phyloP scores from a whole-genome alignment of 2,797 vertebrate species.

The Zenarchopterus dispar region DNA sequence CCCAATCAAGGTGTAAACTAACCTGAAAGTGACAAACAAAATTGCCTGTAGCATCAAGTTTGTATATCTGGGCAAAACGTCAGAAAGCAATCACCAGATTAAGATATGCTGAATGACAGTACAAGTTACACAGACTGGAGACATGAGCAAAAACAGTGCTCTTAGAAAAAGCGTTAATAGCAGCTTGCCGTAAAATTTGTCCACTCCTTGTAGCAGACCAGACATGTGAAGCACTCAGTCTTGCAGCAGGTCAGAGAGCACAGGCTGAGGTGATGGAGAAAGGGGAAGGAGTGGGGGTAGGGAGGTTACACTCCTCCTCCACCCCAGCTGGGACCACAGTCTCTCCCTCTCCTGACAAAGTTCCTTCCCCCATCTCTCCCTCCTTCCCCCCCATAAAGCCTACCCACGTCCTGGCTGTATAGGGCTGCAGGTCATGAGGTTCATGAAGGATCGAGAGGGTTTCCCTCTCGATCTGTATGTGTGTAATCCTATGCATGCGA shows the following conservation, averaged over 20 bases:
- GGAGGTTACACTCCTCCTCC: slow-evolving; percentile 60
- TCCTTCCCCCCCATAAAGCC: slow-evolving; percentile 18
- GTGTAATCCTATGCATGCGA: slow-evolving; percentile 24
- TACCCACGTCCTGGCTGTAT: slow-evolving; percentile 50
- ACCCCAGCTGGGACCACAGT: slow-evolving; percentile 69
- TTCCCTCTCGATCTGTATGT: slow-evolving; percentile 54
- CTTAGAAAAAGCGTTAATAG: not conserved
- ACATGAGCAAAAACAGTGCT: not conserved
- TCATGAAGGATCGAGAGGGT: slow-evolving; percentile 66
- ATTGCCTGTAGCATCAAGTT: slow-evolving; percentile 1
- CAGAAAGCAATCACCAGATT: too few species aligned
- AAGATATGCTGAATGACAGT: too few species aligned
- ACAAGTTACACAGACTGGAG: too few species aligned
- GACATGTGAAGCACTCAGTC: slow-evolving; percentile 40
- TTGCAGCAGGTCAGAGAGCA: slow-evolving; percentile 69
- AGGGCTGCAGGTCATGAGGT: slow-evolving; percentile 72
- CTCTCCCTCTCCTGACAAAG: slow-evolving; percentile 43
- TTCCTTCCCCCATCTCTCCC: slow-evolving; percentile 34
- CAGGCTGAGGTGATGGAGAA: slow-evolving; percentile 61
- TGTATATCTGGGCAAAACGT: not conserved
- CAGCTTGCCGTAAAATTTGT: slow-evolving; percentile 4
- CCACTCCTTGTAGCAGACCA: slow-evolving; percentile 28
- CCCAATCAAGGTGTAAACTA: not conserved
- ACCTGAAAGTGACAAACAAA: not conserved
- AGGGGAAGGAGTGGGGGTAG: slow-evolving; percentile 13